Evolutionary conservation across 1,140 invertebrate species (phyloP), one percentile per base, ranked within the genome.

Genomic region (Brachionus plicatilis): DNA sequence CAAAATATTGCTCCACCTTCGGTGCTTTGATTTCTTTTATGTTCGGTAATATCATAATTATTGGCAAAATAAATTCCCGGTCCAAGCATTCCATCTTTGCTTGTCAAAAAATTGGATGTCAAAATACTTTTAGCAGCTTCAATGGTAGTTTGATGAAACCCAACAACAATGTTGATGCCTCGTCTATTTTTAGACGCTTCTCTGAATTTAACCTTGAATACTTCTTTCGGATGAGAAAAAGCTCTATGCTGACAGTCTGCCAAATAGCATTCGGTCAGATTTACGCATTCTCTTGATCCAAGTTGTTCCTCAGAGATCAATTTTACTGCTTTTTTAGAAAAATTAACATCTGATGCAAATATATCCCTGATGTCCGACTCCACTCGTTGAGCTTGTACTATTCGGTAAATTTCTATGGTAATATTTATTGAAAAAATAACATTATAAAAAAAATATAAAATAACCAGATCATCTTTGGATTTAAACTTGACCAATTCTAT

Each of bases 11-110:
- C 68, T 17, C 68, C 68, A 72, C 68, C 68, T 72, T 72, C 68
- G 8, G 37, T 72, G 33, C 37, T 72, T 20, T 72, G 68, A n/a
- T 72, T 72, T 72, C 68, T 37, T 43, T 72, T 72, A 72, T 72
- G 29, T n/a, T 72, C 68, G 9, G 68, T 72, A n/a, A 72, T 72
- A 20, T 72, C 68, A 72, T 72, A 72, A 72, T 72, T 72, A 72
- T 72, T 72, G 17, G 68, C 68, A 72, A 72, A 72, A 72, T 72
- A 72, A 17, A 72, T 72, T 17, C 68, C 68, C 17, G 68, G 68
- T 41, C 68, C 68, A 4, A 72, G 37, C 68, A 72, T 72, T 72
- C 68, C 68, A 43, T 72, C 20, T 72, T 72, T 72, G 20, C 68
- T 72, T 45, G 37, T 37, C n/a, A 72, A 72, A 72, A 72, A 72